Percentiles rank a stretch among this genome's conserved stretches.
phyloP scores from a whole-genome alignment of 2,113 vertebrate species.

The Cebus imitator region DNA sequence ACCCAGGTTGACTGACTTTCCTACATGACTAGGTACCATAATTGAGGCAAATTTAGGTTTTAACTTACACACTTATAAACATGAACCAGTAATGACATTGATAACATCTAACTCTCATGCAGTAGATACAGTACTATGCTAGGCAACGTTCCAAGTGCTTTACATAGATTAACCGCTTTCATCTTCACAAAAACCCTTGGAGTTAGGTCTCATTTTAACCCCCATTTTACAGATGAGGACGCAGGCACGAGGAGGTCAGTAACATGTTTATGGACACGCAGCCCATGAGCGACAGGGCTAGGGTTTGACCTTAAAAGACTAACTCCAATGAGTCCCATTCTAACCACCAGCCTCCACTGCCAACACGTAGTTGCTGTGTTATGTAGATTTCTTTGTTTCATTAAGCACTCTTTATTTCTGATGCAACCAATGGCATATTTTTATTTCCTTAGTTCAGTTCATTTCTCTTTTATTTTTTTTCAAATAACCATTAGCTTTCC shows the following conservation, averaged over 20 bases:
- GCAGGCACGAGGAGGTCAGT: neutral
- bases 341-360: neutral
- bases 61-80: neutral
- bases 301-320: neutral
- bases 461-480: neutral
- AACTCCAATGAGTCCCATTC: neutral
- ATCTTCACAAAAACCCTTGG: neutral
- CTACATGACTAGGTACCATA: neutral
- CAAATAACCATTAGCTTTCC: constrained; percentile 5
- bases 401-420: neutral
- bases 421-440: neutral
- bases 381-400: neutral
- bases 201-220: neutral
- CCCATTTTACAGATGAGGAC: neutral
- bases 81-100: neutral
- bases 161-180: neutral
- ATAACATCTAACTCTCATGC: neutral
- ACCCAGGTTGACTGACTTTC: neutral
- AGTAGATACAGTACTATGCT: no score
- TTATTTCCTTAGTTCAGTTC: neutral
- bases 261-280: neutral
- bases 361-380: neutral
- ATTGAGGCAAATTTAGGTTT: neutral
- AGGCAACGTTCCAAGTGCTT: neutral
- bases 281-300: neutral